phyloP scores from a whole-genome alignment of 2,797 vertebrate species.

The Darevskia mixta region DNA sequence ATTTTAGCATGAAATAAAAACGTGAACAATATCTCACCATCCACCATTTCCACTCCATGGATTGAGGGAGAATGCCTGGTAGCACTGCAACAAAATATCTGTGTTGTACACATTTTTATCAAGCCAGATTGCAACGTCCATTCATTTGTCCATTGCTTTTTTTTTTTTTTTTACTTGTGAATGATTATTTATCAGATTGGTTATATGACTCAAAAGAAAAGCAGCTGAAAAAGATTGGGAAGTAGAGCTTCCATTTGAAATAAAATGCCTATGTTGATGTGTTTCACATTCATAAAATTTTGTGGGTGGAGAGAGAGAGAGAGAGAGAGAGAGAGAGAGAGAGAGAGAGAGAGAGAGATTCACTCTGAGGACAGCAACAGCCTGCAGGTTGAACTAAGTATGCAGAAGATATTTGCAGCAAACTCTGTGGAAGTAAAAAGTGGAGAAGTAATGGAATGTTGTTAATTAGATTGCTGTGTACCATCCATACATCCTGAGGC shows the following conservation, averaged over 20 bases:
- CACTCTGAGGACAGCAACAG: slow-evolving; percentile 47
- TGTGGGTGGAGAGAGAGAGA: slow-evolving; percentile 21
- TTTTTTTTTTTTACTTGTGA: slow-evolving; percentile 30
- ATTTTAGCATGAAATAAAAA: background rate
- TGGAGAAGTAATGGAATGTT: slow-evolving; percentile 46
- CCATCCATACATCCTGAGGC: slow-evolving; percentile 28
- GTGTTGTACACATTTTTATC: slow-evolving; percentile 27
- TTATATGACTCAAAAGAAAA: slow-evolving; percentile 23
- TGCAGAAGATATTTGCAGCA: slow-evolving; percentile 14
- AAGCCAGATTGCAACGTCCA: slow-evolving; percentile 16
- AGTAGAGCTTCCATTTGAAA: background rate
- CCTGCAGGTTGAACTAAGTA: slow-evolving; percentile 57
- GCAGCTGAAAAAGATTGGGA: background rate
- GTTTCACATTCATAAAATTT: slow-evolving; percentile 37
- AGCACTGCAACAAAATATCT: too few species aligned
- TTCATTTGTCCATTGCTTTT: slow-evolving; percentile 16
- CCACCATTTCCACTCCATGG: too few species aligned
- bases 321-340: slow-evolving; percentile 2
- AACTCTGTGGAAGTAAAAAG: slow-evolving; percentile 25
- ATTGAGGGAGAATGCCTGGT: background rate
- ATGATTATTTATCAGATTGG: slow-evolving; percentile 44
- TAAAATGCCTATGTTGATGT: background rate
- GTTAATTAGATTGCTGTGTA: slow-evolving; percentile 64
- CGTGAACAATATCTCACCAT: background rate
- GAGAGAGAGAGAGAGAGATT: background rate